Evolutionary conservation across 2,797 vertebrate genomes (phyloP).

Genomic region (Holocentrus rufus): DNA sequence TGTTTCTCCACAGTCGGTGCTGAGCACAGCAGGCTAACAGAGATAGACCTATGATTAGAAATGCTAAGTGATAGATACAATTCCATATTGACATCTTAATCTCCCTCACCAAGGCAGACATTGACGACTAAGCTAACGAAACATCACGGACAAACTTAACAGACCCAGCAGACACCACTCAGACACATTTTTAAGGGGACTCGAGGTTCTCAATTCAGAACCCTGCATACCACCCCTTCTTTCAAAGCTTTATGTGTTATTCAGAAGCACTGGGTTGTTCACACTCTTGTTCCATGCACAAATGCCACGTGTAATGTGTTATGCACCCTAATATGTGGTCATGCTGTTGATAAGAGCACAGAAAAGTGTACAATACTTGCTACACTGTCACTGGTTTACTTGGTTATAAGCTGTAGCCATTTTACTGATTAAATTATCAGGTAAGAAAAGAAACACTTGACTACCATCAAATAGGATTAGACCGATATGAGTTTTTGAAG

Average conservation of each 20-base stretch:
- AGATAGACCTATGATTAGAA: not conserved
- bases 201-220: conserved; percentile 12
- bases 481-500: conserved; percentile 6
- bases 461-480: not conserved
- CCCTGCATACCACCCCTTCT: not conserved
- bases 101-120: not conserved
- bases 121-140: conserved; percentile 18
- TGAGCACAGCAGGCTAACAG: not conserved
- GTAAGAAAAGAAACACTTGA: conserved; percentile 1
- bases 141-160: conserved; percentile 11
- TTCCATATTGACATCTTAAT: not conserved
- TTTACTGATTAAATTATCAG: not conserved
- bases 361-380: not conserved
- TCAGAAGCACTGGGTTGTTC: conserved; percentile 16
- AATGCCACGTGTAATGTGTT: conserved; percentile 24
- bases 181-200: not conserved
- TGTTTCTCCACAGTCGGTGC: not conserved
- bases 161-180: not conserved
- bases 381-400: conserved; percentile 21
- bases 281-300: conserved; percentile 14
- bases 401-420: not conserved
- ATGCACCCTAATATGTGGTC: conserved; percentile 21
- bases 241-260: conserved; percentile 6
- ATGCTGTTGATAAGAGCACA: conserved; percentile 16
- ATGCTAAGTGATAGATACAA: not conserved